Base-by-base conservation (phyloP, 2,797 vertebrate genomes). In the Scyliorhinus canicula region DNA sequence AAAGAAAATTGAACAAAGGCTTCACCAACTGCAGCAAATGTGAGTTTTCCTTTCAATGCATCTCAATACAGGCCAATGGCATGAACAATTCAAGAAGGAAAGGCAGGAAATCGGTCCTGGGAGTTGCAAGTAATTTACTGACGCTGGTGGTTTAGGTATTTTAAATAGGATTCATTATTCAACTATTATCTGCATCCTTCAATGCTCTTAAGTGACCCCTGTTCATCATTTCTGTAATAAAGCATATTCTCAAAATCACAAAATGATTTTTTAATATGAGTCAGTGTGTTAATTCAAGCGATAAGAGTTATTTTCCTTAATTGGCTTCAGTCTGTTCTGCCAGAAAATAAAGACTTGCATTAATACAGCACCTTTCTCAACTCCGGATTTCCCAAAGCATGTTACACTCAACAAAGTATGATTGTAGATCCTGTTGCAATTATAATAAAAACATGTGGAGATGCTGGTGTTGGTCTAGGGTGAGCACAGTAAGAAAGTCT, bases 171-270 rank as follows among this genome's bases (percentile, higher is more conserved):
- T 71, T 71, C 63, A 93, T 93, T 71, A 93, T 71, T 69, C 93
- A 71, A 93, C 93, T 93, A 71, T 93, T 93, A 93, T 69, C 50
- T 52, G 65, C 93, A 93, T 93, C 65, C 93, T 93, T 93, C 93
- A 93, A 71, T 93, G 93, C 65, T 69, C 93, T 93, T 69, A 71
- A 93, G 93, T 94, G 93, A 94, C 74, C 65, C 93, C 93, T 21
- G 31, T 94, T 69, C 93, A 94, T 94, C 47, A 94, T 94, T 71
- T 94, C 93, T 52, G 67, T 71, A 74, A 71, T 94, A 71, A 94
- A 94, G 93, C 67, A 52, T 94, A 74, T 94, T 71, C 67, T 94
- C 93, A 94, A 94, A 94, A 94, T 52, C 67, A 74, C 93, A 94
- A 74, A 94, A 94, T 94, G 93, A 94, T 74, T 94, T 94, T 94